Evolutionary conservation across 2,113 vertebrate species (phyloP), one percentile per base, ranked within the genome.

Genomic region (Tretioscincus oriximinensis): DNA sequence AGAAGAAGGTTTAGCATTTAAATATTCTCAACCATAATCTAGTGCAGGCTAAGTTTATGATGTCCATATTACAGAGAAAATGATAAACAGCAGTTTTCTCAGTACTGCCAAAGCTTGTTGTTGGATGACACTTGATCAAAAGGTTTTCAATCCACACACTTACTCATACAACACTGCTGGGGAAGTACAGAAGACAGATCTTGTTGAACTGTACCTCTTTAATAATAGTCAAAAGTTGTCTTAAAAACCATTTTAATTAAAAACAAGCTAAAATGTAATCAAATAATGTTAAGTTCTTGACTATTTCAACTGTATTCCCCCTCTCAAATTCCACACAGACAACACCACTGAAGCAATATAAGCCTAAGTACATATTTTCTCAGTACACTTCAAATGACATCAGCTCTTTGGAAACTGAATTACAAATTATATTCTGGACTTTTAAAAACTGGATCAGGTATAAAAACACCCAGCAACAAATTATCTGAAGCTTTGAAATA

Each of bases 401-500:
- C 35, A 41, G 35, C 35, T 41, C n/a, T 41, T 5, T 4, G 5
- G 35, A 41, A 41, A 41, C 58, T 81, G 81, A 84, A 92, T 8
- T 58, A 82, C 76, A 87, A 91, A 83, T 92, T 65, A 80, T 77
- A 64, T 66, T 41, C 35, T 41, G 35, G 35, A 41, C 35, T 41
- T 41, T 41, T 41, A 41, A 41, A 41, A 41, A 41, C 35, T 41
- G 35, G 35, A 41, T 41, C 35, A 41, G 35, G 35, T 41, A 41
- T 41, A 41, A 41, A 41, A 41, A 41, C 35, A 41, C 5, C 35
- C 35, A 41, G 5, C 35, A 41, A 5, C 35, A 41, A 90, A 90
- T 91, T 92, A 90, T 86, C 84, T 89, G 76, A 91, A 84, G 18
- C 63, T 61, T 86, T 90, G 86, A 88, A 88, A 90, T 61, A 54